Evolutionary conservation across 2,113 vertebrate genomes (phyloP).

Genomic region (Lethenteron reissneri): DNA sequence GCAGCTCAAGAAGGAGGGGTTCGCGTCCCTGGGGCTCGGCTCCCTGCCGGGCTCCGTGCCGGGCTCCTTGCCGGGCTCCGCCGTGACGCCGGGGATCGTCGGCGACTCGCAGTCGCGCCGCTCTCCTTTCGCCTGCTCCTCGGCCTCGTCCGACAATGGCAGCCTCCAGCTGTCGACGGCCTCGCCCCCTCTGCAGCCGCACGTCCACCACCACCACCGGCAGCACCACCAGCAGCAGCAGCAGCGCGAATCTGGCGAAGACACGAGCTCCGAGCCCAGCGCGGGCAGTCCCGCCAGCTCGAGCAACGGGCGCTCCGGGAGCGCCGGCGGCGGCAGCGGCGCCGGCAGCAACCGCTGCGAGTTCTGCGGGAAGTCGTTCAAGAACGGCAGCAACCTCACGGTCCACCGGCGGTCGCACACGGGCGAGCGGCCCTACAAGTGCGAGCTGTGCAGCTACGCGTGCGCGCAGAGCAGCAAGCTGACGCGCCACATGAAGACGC

Average conservation of each 20-base stretch:
- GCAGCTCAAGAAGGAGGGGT: neutral
- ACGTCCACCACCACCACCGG: too few relatives aligned
- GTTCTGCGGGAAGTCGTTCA: conserved; percentile 46
- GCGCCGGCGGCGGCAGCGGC: conserved; percentile 15
- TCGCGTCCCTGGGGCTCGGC: neutral
- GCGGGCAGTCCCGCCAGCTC: neutral
- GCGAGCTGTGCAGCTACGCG: conserved; percentile 44
- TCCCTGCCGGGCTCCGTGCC: neutral
- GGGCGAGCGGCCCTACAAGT: conserved; percentile 39
- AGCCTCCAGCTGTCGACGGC: conserved; percentile 20
- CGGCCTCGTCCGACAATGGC: conserved; percentile 17
- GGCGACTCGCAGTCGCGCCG: neutral
- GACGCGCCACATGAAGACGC: conserved; percentile 60
- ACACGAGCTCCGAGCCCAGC: neutral
- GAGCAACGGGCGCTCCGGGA: conserved; percentile 6
- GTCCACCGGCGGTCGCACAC: conserved; percentile 58
- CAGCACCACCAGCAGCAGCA: neutral
- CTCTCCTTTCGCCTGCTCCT: neutral
- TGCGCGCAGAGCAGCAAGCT: conserved; percentile 61
- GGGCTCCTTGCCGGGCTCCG: neutral
- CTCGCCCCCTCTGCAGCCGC: neutral
- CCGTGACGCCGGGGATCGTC: neutral
- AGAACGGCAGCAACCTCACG: conserved; percentile 57
- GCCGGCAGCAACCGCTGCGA: conserved; percentile 36
- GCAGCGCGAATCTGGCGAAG: conserved; percentile 1